Evolutionary conservation across 2,888 invertebrate species (phyloP), one percentile per base, ranked within the genome.

Genomic region (Globia sparganii): DNA sequence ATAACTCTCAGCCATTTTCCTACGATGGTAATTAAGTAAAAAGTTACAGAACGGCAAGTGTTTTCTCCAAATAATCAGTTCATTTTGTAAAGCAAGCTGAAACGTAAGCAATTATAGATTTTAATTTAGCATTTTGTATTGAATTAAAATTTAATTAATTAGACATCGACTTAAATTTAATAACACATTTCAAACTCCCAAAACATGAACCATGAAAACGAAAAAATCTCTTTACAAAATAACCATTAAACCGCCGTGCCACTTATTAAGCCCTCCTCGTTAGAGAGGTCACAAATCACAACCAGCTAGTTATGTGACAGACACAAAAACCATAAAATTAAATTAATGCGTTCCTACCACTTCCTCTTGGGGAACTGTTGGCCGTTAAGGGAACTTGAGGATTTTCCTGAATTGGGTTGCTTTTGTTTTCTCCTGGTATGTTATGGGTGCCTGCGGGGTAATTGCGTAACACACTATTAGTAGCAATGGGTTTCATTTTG

Each of bases 251-350:
- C 64, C 67, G 66, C 31, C 31, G 28, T 66, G 59, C 73, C 86
- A 90, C 93, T 94, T 95, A 94, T 94, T 95, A 94, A 93, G 89
- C 90, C 90, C 87, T 90, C 91, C 93, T 95, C 94, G 95, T 95
- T 95, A 95, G 90, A 92, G 93, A 90, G 91, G 90, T 87, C 91
- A 96, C 96, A 97, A 97, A 97, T 97, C 97, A 96, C 90, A 87
- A 89, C 89, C 93, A 74, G 91, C 94, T 94, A 92, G 93, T 93
- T 86, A 91, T 93, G 94, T 97, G 97, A 97, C 97, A 97, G 95
- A 96, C 95, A 95, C 96, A 97, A 95, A 96, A 96, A 95, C 97
- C 96, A 97, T 97, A 93, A 97, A 96, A 96, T 95, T 96, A 96
- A 96, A 97, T 96, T 96, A 97, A 97, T 97, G 97, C 92, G 91